phyloP scores from a whole-genome alignment of 64 coral and sea anemone genomes.

The Astreopora myriophthalma region DNA sequence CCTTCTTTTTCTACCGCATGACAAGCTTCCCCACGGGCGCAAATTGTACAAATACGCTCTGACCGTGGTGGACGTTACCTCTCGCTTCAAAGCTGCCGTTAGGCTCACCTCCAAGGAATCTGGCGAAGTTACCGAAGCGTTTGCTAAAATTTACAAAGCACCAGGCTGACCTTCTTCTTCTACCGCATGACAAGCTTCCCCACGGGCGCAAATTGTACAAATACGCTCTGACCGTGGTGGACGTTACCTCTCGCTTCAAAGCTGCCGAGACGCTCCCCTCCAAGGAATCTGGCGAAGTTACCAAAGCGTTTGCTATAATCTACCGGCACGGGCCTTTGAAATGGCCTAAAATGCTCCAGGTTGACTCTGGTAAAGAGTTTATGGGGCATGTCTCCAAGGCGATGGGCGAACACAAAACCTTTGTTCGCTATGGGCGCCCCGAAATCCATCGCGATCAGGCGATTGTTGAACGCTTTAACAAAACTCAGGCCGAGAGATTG shows the following conservation, averaged over 20 bases:
- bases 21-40: neutral
- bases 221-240: slow-evolving; percentile 45
- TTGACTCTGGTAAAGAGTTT: neutral
- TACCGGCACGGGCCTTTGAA: neutral
- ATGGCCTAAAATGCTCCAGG: neutral
- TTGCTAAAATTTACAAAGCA: neutral
- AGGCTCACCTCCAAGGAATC: slow-evolving; percentile 3
- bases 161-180: slow-evolving; percentile 28
- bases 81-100: slow-evolving; percentile 39
- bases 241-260: slow-evolving; percentile 53
- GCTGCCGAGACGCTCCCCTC: neutral
- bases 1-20: slow-evolving; percentile 9
- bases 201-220: slow-evolving; percentile 14
- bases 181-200: neutral
- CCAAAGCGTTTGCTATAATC: neutral
- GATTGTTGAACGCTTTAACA: neutral
- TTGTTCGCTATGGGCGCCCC: neutral
- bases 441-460: slow-evolving; percentile 4
- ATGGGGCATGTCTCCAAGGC: neutral
- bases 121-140: neutral
- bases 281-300: neutral
- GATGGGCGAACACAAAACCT: neutral
- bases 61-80: slow-evolving; percentile 35
- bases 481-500: neutral
- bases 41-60: slow-evolving; percentile 46